Conservation (phyloP, 2,797 vertebrate genomes). For the Loris lydekkerianus region DNA sequence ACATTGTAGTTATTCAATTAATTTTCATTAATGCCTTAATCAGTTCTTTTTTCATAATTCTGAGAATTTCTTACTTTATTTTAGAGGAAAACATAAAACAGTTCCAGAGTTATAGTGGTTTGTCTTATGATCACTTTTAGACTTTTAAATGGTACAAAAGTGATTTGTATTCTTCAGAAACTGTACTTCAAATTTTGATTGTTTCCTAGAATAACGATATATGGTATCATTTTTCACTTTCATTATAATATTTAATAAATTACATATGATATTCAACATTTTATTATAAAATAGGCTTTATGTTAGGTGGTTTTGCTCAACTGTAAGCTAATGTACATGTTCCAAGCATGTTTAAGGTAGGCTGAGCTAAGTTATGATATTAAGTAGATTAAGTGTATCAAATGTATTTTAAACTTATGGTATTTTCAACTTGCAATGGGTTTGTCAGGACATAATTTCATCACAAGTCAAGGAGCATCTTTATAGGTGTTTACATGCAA, state of each 20-base stretch:
- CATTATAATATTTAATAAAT: neutral
- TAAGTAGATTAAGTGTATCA: neutral
- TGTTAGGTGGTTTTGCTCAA: neutral
- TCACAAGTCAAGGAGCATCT: neutral
- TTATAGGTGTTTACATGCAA: neutral
- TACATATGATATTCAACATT: neutral
- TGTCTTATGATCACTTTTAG: neutral
- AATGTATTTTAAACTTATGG: neutral
- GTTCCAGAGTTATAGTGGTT: neutral
- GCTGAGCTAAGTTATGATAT: neutral
- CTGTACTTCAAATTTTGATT: neutral
- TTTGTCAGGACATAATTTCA: neutral
- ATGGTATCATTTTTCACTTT: neutral
- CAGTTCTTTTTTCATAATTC: neutral
- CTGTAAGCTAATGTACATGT: neutral
- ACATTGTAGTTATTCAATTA: neutral
- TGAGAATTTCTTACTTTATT: neutral
- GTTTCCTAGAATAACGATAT: neutral
- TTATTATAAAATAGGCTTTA: neutral
- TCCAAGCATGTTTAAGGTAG: neutral
- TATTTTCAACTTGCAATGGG: neutral
- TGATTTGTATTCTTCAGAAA: neutral
- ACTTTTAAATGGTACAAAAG: neutral
- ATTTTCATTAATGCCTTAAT: constrained; percentile 16
- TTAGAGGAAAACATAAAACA: neutral